phyloP scores from a whole-genome alignment of 2,113 vertebrate genomes.

The Globicephala melas region DNA sequence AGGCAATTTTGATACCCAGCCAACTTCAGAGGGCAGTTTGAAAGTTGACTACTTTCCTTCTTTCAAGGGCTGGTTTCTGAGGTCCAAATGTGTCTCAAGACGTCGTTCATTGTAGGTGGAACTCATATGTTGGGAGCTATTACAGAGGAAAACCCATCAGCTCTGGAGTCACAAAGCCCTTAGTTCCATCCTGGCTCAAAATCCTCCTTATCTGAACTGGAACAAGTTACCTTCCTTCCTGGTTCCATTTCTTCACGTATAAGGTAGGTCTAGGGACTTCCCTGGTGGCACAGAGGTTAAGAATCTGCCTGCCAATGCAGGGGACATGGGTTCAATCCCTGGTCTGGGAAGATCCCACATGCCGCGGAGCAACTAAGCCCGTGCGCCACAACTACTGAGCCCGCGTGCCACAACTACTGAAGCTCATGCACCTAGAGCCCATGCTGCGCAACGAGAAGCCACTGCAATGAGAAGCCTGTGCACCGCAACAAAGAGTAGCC shows the following conservation, averaged over 20 bases:
- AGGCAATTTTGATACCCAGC: background rate
- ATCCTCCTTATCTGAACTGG: background rate
- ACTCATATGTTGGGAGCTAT: background rate
- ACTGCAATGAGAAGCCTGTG: too few relatives aligned
- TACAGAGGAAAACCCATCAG: background rate
- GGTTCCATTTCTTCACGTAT: too few relatives aligned
- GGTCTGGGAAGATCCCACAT: background rate
- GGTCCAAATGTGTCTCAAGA: background rate
- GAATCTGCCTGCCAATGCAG: background rate
- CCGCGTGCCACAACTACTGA: too few relatives aligned
- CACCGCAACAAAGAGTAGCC: too few relatives aligned
- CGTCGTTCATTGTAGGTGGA: background rate
- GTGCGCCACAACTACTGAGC: too few relatives aligned
- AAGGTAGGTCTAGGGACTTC: too few relatives aligned
- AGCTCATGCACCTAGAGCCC: too few relatives aligned
- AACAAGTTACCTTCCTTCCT: background rate
- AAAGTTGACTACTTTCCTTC: background rate
- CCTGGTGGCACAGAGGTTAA: background rate
- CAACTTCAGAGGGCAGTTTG: background rate
- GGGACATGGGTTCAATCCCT: background rate
- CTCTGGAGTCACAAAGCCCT: background rate
- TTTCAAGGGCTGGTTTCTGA: background rate
- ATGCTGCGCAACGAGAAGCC: too few relatives aligned
- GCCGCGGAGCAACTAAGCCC: too few relatives aligned
- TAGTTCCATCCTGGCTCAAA: background rate